Percentiles rank a stretch among this genome's conserved stretches.
phyloP scores from a whole-genome alignment of 2,113 vertebrate species.

The Gracilinanus agilis region DNA sequence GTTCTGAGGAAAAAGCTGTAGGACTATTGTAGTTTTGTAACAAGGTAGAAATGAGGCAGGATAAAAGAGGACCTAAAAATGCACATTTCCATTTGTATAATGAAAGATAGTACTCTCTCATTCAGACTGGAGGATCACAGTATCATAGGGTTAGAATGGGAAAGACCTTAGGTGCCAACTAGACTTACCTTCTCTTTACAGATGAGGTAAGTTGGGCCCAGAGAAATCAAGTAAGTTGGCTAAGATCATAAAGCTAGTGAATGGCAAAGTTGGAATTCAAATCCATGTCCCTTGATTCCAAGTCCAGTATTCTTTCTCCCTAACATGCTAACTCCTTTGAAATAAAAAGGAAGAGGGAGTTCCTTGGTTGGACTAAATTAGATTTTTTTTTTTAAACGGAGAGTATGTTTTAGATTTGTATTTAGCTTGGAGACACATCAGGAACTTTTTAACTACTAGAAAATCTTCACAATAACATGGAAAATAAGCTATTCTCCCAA shows the following conservation, averaged over 20 bases:
- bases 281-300: not conserved
- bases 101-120: not conserved
- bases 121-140: not conserved
- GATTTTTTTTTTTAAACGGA: not conserved
- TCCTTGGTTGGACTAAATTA: not conserved
- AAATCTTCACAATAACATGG: not conserved
- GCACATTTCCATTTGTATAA: not conserved
- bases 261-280: not conserved
- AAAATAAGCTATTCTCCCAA: not conserved
- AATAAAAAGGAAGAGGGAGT: not conserved
- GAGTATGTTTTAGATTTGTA: not conserved
- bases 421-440: slow-evolving; percentile 36
- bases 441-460: not conserved
- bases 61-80: not conserved
- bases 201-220: not conserved
- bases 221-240: not conserved
- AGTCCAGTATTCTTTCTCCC: not conserved
- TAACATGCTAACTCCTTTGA: not conserved
- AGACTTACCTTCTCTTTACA: not conserved
- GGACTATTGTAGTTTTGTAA: not conserved
- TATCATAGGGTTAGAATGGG: not conserved
- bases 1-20: not conserved
- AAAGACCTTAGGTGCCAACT: not conserved
- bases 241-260: not conserved
- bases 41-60: not conserved